These are phyloP conservation scores for Paramormyrops kingsleyae DNA, from an alignment of 2,113 vertebrate species.

Conservation along the genomic window DNA sequence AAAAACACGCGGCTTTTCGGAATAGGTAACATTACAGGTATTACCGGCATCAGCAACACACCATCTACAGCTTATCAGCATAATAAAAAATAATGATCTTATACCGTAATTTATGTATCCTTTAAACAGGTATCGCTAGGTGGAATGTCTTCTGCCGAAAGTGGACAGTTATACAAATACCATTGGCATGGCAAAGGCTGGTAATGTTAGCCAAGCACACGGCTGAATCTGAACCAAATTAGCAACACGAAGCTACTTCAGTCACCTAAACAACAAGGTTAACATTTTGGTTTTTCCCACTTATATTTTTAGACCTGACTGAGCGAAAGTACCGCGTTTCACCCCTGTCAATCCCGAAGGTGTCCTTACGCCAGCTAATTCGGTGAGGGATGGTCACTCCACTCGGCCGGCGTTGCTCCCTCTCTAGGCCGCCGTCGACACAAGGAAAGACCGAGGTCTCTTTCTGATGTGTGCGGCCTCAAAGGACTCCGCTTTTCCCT, in stretches of 20 bases:
- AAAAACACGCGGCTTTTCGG: not conserved
- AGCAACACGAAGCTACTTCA: not conserved
- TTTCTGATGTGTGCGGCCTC: not conserved
- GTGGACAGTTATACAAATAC: not conserved
- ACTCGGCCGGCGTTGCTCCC: not conserved
- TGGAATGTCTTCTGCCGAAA: not conserved
- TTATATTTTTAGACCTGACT: not conserved
- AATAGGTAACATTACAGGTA: not conserved
- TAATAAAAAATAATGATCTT: not conserved
- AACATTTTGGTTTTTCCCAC: not conserved
- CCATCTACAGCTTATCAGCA: not conserved
- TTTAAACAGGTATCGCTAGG: not conserved
- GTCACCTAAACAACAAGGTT: not conserved
- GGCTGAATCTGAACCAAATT: not conserved
- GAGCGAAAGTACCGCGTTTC: not conserved
- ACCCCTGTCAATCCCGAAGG: not conserved
- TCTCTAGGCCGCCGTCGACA: constrained; percentile 14
- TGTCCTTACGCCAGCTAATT: constrained; percentile 8
- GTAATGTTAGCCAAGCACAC: not conserved
- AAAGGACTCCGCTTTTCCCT: not conserved
- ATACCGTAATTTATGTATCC: not conserved
- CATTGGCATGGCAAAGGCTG: not conserved
- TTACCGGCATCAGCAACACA: not conserved
- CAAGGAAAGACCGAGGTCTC: constrained; percentile 16
- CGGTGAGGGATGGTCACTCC: not conserved